phyloP scores from a whole-genome alignment of 2,113 vertebrate species.

The Peromyscus polionotus region DNA sequence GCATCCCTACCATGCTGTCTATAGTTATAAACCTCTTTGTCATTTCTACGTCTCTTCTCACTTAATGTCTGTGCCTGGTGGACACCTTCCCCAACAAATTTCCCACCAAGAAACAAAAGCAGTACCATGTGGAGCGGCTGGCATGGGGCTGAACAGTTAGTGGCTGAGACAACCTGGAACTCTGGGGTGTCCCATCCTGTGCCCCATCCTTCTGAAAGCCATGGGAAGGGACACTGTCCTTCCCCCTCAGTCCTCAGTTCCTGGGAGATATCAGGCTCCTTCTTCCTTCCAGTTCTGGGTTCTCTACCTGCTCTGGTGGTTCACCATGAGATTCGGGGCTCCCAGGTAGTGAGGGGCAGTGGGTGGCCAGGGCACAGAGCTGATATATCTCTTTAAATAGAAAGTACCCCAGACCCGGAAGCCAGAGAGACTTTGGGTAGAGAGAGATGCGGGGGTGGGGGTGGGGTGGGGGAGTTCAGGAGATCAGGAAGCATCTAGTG shows the following conservation, averaged over 20 bases:
- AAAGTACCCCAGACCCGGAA: background rate
- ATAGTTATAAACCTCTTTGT: rapidly evolving
- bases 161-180: background rate
- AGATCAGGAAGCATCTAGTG: background rate
- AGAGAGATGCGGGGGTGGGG: background rate
- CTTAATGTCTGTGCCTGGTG: background rate
- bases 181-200: no score
- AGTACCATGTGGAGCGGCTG: background rate
- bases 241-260: rapidly evolving
- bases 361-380: background rate
- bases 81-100: background rate
- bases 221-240: background rate
- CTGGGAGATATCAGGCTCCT: background rate
- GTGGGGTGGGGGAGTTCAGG: no score
- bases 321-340: background rate
- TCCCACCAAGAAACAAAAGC: background rate
- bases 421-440: background rate
- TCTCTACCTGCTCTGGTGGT: background rate
- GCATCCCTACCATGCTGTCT: no score
- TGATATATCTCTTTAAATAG: background rate
- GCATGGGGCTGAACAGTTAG: background rate
- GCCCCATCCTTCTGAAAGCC: background rate
- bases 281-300: background rate
- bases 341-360: background rate
- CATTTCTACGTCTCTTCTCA: background rate